Percentiles rank a stretch among this genome's conserved stretches.
These are phyloP conservation scores for Caenorhabditis sp. DNA, from an alignment of 2,888 invertebrate genomes.

Conservation along the genomic window DNA sequence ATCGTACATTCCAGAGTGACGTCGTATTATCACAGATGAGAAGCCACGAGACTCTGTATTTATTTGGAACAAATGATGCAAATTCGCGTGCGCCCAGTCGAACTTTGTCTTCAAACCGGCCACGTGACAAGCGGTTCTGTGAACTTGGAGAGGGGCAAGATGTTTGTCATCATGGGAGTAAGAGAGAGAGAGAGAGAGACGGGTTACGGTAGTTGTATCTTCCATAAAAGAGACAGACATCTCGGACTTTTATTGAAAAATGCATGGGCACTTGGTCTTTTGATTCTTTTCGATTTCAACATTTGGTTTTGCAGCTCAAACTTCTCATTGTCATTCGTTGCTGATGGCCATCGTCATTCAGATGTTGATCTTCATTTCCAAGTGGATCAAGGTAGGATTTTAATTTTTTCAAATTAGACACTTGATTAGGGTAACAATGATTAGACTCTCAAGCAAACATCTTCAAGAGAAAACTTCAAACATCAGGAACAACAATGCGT, in stretches of 20 bases:
- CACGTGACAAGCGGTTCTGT: slow-evolving; percentile 29
- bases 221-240: too few species aligned
- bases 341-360: neutral
- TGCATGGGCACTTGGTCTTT: neutral
- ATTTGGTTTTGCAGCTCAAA: neutral
- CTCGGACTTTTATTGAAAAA: too few species aligned
- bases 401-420: too few species aligned
- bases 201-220: slow-evolving; percentile 20
- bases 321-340: neutral
- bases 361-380: neutral
- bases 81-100: slow-evolving; percentile 15
- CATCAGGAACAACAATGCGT: too few species aligned
- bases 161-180: slow-evolving; percentile 29
- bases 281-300: neutral
- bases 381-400: neutral
- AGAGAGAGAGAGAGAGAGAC: too few species aligned
- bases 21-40: slow-evolving; percentile 24
- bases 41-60: slow-evolving; percentile 2
- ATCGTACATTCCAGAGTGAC: neutral
- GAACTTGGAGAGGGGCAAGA: slow-evolving; percentile 15
- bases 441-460: too few species aligned
- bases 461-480: too few species aligned
- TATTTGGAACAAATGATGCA: slow-evolving; percentile 17
- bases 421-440: too few species aligned
- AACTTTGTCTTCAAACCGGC: slow-evolving; percentile 9